These are phyloP conservation scores for Isoperla grammatica DNA, from an alignment of 2,888 invertebrate genomes.

Conservation along the genomic window DNA sequence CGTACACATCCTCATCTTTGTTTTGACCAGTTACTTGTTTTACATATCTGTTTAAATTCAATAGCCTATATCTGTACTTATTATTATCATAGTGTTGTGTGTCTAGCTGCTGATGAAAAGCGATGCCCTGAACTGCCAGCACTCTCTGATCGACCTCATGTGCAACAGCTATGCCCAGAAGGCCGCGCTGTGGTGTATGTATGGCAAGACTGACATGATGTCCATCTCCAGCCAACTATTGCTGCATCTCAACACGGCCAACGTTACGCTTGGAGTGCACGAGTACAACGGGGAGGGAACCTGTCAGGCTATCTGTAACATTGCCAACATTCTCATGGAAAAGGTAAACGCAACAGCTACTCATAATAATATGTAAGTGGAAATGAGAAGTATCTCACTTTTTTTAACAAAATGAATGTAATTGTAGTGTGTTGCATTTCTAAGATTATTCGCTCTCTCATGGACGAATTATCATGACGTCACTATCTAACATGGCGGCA, in stretches of 20 bases:
- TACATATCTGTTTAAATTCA: too few species aligned
- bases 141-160: conserved; percentile 74
- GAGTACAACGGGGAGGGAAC: conserved; percentile 61
- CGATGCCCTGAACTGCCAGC: conserved; percentile 78
- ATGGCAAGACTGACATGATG: conserved; percentile 82
- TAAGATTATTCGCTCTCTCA: too few species aligned
- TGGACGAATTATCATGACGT: too few species aligned
- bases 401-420: too few species aligned
- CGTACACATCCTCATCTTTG: too few species aligned
- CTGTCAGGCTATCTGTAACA: conserved; percentile 63
- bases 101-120: conserved; percentile 69
- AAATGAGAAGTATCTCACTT: too few species aligned
- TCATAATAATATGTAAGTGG: too few species aligned
- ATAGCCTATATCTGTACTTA: too few species aligned
- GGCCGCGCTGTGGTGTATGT: conserved; percentile 80
- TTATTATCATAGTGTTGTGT: too few species aligned
- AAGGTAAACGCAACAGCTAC: conserved; percentile 38
- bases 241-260: conserved; percentile 62
- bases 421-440: too few species aligned
- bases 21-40: too few species aligned
- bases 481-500: too few species aligned
- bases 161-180: conserved; percentile 75
- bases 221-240: conserved; percentile 74
- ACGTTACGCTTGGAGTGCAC: conserved; percentile 39
- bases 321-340: conserved; percentile 53